These are phyloP conservation scores for Drosophila colorata DNA, from an alignment of 2,888 invertebrate species.

Conservation along the genomic window DNA sequence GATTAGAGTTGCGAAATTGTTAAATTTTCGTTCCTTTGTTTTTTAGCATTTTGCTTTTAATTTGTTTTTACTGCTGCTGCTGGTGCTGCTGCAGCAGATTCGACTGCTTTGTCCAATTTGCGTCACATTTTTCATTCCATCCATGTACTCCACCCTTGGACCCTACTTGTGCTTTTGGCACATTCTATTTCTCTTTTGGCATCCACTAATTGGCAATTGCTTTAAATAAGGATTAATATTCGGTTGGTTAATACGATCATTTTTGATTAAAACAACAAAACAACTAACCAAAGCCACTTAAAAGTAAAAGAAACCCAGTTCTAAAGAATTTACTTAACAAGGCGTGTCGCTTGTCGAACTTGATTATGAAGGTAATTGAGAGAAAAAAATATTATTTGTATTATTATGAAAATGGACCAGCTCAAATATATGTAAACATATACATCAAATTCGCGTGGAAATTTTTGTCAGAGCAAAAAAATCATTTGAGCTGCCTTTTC, in stretches of 20 bases:
- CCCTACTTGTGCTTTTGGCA: neutral
- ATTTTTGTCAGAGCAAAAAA: neutral
- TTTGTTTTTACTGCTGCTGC: conserved; percentile 39
- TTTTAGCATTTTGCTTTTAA: conserved; percentile 39
- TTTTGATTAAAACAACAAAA: neutral
- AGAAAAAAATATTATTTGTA: neutral
- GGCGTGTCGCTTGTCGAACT: neutral
- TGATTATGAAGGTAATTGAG: neutral
- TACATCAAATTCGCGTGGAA: neutral
- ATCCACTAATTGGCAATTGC: conserved; percentile 46
- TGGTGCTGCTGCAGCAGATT: conserved; percentile 14
- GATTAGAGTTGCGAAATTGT: conserved; percentile 79
- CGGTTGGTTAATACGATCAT: conserved; percentile 39
- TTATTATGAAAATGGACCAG: neutral
- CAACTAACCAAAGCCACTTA: conserved; percentile 7
- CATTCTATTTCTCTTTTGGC: neutral
- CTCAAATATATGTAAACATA: neutral
- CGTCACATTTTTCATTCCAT: conserved; percentile 41
- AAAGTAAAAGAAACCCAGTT: neutral
- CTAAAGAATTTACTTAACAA: neutral
- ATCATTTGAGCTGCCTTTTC: neutral
- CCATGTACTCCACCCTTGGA: conserved; percentile 18
- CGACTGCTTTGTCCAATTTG: conserved; percentile 54
- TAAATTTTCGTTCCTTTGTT: conserved; percentile 69
- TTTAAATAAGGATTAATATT: conserved; percentile 31